These are phyloP conservation scores for Danio jaintianensis DNA, from an alignment of 2,797 vertebrate species.

Conservation along the genomic window DNA sequence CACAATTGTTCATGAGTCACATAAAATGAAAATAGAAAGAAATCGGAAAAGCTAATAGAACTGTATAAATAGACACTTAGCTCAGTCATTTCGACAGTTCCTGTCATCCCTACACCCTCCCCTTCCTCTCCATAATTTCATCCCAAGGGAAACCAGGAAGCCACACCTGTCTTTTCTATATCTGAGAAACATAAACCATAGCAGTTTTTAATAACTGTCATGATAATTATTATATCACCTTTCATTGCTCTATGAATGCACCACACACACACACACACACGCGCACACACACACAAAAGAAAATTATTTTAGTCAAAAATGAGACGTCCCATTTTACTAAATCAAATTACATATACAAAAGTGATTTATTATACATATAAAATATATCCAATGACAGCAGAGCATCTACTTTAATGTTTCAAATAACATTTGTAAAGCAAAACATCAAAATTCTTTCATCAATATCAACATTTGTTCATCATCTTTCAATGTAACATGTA, in stretches of 20 bases:
- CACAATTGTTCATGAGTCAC: neutral
- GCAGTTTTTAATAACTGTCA: neutral
- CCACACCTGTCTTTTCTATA: slow-evolving; percentile 12
- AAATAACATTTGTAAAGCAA: too few species aligned
- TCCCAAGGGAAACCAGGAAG: slow-evolving; percentile 15
- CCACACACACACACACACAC: neutral
- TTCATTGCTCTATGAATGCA: neutral
- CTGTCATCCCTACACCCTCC: neutral
- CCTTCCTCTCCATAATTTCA: slow-evolving; percentile 26
- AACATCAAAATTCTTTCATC: too few species aligned
- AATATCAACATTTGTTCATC: too few species aligned
- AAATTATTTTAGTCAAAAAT: too few species aligned
- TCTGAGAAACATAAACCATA: neutral
- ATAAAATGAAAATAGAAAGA: neutral
- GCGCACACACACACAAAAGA: too few species aligned
- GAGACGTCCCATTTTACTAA: too few species aligned
- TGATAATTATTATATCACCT: neutral
- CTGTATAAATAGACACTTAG: slow-evolving; percentile 20
- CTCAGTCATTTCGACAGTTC: slow-evolving; percentile 19
- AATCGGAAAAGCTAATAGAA: neutral
- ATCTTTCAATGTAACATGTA: too few species aligned
- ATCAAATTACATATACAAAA: too few species aligned
- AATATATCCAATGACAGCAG: too few species aligned
- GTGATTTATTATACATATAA: too few species aligned
- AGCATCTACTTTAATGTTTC: too few species aligned